Base-by-base conservation (phyloP, 2,113 vertebrate genomes). In the Pan troglodytes region DNA sequence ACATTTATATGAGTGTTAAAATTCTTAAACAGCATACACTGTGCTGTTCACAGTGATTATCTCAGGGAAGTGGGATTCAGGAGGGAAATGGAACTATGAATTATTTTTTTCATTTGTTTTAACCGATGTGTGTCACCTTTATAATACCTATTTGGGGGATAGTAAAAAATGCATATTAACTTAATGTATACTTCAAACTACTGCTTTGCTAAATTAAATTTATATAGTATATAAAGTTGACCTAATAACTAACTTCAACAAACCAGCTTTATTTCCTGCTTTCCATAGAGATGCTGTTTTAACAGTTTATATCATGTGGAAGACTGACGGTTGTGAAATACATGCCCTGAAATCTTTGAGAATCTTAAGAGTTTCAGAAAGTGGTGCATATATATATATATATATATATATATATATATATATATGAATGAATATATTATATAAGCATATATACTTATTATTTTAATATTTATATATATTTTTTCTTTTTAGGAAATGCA, bases 331-430 rank as follows among this genome's bases (percentile, higher is more conserved):
- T 80, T 95, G 45, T 83, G 70, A 83, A 84, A 83, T 18, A 70
- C 23, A 57, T 45, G 43, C 32, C 76, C n/a, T 73, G 43, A 93
- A 90, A 87, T 23, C 68, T 50, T 52, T 87, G 75, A 88, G 32
- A 93, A 55, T 83, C n/a, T 82, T 25, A 79, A 64, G 75, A 72
- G 87, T 88, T 88, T 92, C 27, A 93, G 57, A 95, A 95, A 64
- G 50, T 52, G 83, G 23, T 50, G 4, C 35, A 38, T 12, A 72
- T 45, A 45, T 79, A 30, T 22, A 27, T 72, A 43, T 43, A 50
- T 50, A 50, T 52, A 52, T 52, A 52, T n/a, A 38, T 12, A 72
- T 45, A 45, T 79, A 30, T 22, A 27, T 72, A 43, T 43, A 50
- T 50, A 50, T 52, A 52, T 52, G n/a, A n/a, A 52, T 18, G 17